Percentiles rank a stretch among this genome's conserved stretches.
These are phyloP conservation scores for Macroteleia sp. DNA, from an alignment of 2,888 invertebrate genomes.

Conservation along the genomic window DNA sequence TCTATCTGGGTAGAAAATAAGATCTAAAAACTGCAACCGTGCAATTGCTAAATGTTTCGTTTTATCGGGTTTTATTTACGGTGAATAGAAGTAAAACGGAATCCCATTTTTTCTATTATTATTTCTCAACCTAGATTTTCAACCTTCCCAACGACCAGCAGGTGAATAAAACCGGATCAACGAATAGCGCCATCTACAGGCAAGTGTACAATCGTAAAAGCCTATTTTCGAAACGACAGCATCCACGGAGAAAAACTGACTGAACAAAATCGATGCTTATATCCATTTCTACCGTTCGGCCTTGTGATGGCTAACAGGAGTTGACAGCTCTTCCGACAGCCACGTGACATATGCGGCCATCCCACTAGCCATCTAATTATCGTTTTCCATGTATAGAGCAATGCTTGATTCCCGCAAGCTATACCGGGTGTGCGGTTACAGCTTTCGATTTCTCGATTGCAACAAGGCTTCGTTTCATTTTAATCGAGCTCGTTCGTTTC, in stretches of 20 bases:
- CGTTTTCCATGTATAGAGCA: constrained; percentile 70
- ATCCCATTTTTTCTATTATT: no score
- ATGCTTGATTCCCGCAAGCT: constrained; percentile 45
- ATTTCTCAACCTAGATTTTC: no score
- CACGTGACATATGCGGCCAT: constrained; percentile 82
- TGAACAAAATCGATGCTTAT: constrained; percentile 50
- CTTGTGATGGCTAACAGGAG: constrained; percentile 71
- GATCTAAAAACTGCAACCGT: no score
- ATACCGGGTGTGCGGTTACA: constrained; percentile 39
- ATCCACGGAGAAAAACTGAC: background rate
- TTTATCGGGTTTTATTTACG: no score
- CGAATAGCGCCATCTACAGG: background rate
- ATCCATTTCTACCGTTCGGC: constrained; percentile 48
- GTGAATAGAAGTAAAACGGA: no score
- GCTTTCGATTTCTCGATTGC: constrained; percentile 41
- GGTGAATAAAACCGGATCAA: no score
- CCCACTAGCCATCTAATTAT: constrained; percentile 82
- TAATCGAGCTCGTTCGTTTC: no score
- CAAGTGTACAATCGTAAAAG: constrained; percentile 1
- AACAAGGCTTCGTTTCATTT: constrained; percentile 41
- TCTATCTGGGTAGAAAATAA: no score
- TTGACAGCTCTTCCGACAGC: constrained; percentile 82
- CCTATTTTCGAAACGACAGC: constrained; percentile 14
- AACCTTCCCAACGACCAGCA: no score
- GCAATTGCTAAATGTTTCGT: no score